These are phyloP conservation scores for Teleopsis dalmanni DNA, from an alignment of 1,140 invertebrate genomes.

Conservation along the genomic window DNA sequence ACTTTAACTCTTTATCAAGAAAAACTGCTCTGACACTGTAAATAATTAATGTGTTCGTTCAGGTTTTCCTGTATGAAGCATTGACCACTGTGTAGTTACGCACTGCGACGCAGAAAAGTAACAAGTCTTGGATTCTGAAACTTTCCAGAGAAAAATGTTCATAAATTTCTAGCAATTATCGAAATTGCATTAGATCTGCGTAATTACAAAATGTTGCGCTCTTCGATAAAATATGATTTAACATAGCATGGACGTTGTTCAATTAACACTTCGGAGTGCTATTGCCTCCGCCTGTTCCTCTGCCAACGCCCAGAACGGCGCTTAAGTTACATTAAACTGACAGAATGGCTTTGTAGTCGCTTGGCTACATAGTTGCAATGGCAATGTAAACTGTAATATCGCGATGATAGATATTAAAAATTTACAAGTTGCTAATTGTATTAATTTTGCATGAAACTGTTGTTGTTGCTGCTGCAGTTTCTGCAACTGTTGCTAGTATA, in stretches of 20 bases:
- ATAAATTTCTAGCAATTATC: conserved; percentile 40
- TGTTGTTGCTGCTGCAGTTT: neutral
- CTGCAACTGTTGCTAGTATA: neutral
- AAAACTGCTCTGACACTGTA: too few species aligned
- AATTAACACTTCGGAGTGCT: conserved; percentile 6
- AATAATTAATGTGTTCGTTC: too few species aligned
- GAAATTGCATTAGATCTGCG: conserved; percentile 41
- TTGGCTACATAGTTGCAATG: neutral
- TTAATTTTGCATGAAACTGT: conserved; percentile 18
- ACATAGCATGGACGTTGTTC: conserved; percentile 5
- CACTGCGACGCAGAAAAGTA: too few species aligned
- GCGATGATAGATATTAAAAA: conserved; percentile 26
- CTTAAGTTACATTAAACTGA: neutral
- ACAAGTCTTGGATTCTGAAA: neutral
- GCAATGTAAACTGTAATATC: neutral
- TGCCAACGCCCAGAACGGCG: neutral
- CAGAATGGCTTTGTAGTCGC: neutral
- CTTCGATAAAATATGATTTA: too few species aligned
- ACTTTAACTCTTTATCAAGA: conserved; percentile 25
- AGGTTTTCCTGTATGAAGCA: too few species aligned
- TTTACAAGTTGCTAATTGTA: conserved; percentile 37
- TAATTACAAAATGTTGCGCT: conserved; percentile 27
- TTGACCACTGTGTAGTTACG: too few species aligned
- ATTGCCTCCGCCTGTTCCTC: neutral
- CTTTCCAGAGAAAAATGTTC: conserved; percentile 12